Base-by-base conservation (phyloP, 1,140 invertebrate species). In the Galleria mellonella region DNA sequence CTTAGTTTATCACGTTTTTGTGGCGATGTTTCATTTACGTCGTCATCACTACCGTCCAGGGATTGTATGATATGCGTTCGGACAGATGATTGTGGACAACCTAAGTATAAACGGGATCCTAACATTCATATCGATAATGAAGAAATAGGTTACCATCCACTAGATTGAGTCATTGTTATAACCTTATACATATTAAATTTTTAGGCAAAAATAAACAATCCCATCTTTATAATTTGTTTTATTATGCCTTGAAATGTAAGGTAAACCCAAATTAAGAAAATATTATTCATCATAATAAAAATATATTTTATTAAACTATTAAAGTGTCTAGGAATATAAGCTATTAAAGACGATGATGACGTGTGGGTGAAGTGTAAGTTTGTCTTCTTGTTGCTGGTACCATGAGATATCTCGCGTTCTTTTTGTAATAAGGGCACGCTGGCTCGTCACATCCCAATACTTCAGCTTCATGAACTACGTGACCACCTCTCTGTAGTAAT, bases 401-500 rank as follows among this genome's bases (percentile, higher is more conserved):
- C 72, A 84, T 72, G 5, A 84, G 62, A 28, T 72, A 81, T 10
- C 60, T 55, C 9, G 73, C 47, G 36, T 84, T 84, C 47, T 83
- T 77, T 45, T 81, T 84, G 71, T 84, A 84, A 41, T 84, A 84
- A 0, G 81, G 81, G 17, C 81, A 84, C 2, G 66, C 57, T 9
- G 81, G 81, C 39, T 81, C 81, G 32, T 84, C 81, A 45, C 81
- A 84, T 4, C 81, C 81, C 7, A 75, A 29, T n/a, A 84, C 66
- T 36, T 81, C 76, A 0, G 78, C 72, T 43, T 78, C 76, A 15
- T 51, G 68, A 8, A 78, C 35, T 0, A 43, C 40, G 15, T 49
- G 53, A 0, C 63, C 66, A 4, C 65, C 62, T 33, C 55, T 51
- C 1, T 64, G 62, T 14, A 83, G 36, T 9, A 74, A 29, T 29